A percentile compares a stretch with the other conserved stretches of the same genome.
These are phyloP conservation scores for Cataglyphis albicans DNA, from an alignment of 2,888 invertebrate genomes.

Conservation along the genomic window DNA sequence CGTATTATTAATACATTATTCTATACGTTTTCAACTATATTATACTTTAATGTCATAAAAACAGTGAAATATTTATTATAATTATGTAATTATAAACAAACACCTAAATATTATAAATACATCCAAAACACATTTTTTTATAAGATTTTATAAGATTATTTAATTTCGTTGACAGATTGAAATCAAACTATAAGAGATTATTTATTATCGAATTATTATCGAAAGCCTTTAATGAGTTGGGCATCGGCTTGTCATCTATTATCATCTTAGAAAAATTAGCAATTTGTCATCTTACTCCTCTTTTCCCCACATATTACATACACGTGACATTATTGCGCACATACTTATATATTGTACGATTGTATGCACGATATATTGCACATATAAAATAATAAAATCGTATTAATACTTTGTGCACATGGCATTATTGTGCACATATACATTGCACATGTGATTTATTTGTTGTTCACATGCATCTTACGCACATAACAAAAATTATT, in stretches of 20 bases:
- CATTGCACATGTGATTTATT: neutral
- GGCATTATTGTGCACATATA: neutral
- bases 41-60: neutral
- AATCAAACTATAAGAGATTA: neutral
- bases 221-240: neutral
- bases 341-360: no score
- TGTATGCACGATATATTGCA: no score
- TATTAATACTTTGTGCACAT: neutral
- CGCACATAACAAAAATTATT: no score
- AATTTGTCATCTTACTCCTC: neutral
- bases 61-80: neutral
- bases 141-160: no score
- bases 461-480: neutral
- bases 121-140: neutral
- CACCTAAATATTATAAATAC: neutral
- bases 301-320: neutral
- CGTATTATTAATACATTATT: neutral
- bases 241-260: neutral
- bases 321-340: neutral
- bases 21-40: neutral
- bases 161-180: neutral
- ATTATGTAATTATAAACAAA: neutral
- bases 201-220: neutral
- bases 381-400: neutral
- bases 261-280: neutral